Conservation (phyloP, 2,888 invertebrate species). For the Spatulosminthurus flaviceps region DNA sequence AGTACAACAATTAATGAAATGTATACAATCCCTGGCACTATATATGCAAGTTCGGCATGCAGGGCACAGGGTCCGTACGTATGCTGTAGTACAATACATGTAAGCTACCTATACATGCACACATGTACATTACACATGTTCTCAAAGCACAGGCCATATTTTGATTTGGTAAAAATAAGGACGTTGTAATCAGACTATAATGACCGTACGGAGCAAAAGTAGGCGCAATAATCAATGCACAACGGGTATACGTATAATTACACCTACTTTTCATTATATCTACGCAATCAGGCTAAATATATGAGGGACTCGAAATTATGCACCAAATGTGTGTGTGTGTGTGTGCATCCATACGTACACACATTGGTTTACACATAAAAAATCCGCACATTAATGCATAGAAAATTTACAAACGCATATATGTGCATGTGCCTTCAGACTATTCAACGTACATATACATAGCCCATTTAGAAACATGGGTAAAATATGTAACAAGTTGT, state of each 20-base stretch:
- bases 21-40: no score
- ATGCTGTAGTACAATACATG: no score
- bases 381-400: no score
- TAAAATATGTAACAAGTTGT: slow-evolving; percentile 9
- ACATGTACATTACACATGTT: no score
- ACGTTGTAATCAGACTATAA: slow-evolving; percentile 27
- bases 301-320: background rate
- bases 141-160: background rate
- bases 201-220: background rate
- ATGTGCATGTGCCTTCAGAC: no score
- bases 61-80: background rate
- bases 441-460: background rate
- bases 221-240: background rate
- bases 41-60: no score
- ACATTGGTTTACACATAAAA: no score
- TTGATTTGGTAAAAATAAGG: slow-evolving; percentile 18
- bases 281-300: slow-evolving; percentile 13
- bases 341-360: background rate
- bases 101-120: no score
- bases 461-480: background rate
- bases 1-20: slow-evolving; percentile 40
- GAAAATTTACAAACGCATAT: no score
- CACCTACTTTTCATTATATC: slow-evolving; percentile 11
- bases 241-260: background rate
- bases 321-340: background rate